A percentile compares a stretch with the other conserved stretches of the same genome.
These are phyloP conservation scores for Cataglyphis albicans DNA, from an alignment of 2,888 invertebrate species.

Conservation along the genomic window DNA sequence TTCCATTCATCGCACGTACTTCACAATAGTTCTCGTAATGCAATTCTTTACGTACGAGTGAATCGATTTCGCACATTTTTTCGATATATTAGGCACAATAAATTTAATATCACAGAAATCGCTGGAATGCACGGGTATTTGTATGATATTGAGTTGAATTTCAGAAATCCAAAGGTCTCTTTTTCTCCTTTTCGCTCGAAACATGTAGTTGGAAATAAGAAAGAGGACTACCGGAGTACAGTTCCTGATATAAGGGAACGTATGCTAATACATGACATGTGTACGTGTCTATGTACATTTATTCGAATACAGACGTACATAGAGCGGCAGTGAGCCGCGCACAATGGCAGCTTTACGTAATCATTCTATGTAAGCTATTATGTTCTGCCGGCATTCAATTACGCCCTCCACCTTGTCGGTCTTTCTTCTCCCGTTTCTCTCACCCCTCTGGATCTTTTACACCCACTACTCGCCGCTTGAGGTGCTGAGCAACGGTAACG, in stretches of 20 bases:
- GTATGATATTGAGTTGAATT: constrained; percentile 24
- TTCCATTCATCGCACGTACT: neutral
- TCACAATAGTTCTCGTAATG: neutral
- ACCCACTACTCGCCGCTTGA: constrained; percentile 42
- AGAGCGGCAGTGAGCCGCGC: constrained; percentile 67
- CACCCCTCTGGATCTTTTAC: constrained; percentile 59
- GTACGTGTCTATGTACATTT: constrained; percentile 2
- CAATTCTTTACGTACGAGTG: neutral
- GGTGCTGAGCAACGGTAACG: constrained; percentile 54
- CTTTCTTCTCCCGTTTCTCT: constrained; percentile 53
- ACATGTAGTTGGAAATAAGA: constrained; percentile 36
- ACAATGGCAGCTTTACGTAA: constrained; percentile 77
- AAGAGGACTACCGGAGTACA: constrained; percentile 31
- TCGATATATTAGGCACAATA: neutral
- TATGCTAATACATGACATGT: constrained; percentile 63
- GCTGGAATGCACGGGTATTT: neutral
- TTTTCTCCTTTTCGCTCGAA: neutral
- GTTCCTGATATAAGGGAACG: constrained; percentile 44
- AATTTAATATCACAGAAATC: constrained; percentile 21
- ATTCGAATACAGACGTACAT: constrained; percentile 52
- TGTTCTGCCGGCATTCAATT: constrained; percentile 77
- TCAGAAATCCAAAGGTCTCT: constrained; percentile 14
- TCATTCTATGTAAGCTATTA: constrained; percentile 77
- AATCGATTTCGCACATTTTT: constrained; percentile 4
- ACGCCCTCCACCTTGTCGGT: constrained; percentile 66